A percentile compares a stretch with the other conserved stretches of the same genome.
phyloP scores from a whole-genome alignment of 2,113 vertebrate genomes.

The Spea multiplicata region DNA sequence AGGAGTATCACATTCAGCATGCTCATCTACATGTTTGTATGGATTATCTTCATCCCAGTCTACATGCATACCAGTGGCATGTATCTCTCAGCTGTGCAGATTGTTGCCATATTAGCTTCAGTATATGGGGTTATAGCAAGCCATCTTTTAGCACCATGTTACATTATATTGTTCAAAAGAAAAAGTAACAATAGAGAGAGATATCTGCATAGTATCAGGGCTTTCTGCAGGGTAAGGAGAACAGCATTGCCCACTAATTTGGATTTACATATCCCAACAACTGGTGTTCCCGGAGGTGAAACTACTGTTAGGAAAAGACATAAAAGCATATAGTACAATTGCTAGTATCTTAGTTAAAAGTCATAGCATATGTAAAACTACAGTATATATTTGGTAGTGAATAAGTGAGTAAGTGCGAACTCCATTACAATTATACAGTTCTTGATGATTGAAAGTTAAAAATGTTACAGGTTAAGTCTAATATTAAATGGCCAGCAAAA shows the following conservation, averaged over 20 bases:
- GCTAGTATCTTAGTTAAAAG: too few relatives aligned
- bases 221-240: not conserved
- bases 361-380: too few relatives aligned
- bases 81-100: conserved; percentile 51
- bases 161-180: conserved; percentile 49
- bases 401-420: too few relatives aligned
- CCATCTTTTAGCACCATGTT: conserved; percentile 60
- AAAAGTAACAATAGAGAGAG: conserved; percentile 32
- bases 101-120: conserved; percentile 61
- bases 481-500: too few relatives aligned
- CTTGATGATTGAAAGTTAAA: too few relatives aligned
- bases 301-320: not conserved
- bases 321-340: not conserved
- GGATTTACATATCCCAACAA: not conserved
- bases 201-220: conserved; percentile 6
- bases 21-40: conserved; percentile 64
- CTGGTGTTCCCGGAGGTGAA: not conserved
- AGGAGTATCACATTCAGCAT: conserved; percentile 64
- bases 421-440: too few relatives aligned
- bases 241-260: not conserved
- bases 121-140: conserved; percentile 62
- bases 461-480: too few relatives aligned
- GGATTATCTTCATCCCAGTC: conserved; percentile 61
- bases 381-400: too few relatives aligned
- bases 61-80: conserved; percentile 51